A percentile compares a stretch with the other conserved stretches of the same genome.
Conservation (phyloP, 2,888 invertebrate genomes). For the Cantharis nigra region DNA sequence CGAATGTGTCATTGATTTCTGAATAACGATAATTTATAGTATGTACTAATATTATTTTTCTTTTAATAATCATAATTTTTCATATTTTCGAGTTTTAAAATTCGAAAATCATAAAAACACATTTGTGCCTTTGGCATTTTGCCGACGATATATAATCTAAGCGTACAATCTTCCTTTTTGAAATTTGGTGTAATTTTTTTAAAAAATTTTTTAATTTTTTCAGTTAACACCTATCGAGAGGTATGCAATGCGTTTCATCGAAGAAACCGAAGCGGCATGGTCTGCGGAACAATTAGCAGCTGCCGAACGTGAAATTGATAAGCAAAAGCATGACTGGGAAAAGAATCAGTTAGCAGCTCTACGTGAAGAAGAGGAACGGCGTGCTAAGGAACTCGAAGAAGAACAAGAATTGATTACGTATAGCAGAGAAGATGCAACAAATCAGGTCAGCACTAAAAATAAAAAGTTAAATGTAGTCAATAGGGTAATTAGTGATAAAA, state of each 20-base stretch:
- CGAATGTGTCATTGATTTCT: no score
- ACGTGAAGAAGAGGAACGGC: slow-evolving; percentile 68
- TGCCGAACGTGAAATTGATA: slow-evolving; percentile 86
- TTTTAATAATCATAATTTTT: no score
- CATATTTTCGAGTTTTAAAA: no score
- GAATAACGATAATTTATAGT: no score
- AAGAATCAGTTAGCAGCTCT: slow-evolving; percentile 76
- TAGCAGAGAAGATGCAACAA: slow-evolving; percentile 75
- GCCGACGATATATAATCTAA: no score
- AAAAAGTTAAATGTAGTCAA: slow-evolving; percentile 8
- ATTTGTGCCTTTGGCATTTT: no score
- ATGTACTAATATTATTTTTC: no score
- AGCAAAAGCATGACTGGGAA: slow-evolving; percentile 87
- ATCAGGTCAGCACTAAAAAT: slow-evolving; percentile 76
- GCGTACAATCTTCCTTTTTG: no score
- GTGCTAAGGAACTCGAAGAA: slow-evolving; percentile 63
- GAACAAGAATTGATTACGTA: slow-evolving; percentile 73
- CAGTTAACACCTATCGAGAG: slow-evolving; percentile 93
- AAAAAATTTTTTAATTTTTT: slow-evolving; percentile 34
- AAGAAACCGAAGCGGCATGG: slow-evolving; percentile 79
- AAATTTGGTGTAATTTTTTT: background rate
- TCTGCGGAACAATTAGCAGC: slow-evolving; percentile 85
- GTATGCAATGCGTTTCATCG: slow-evolving; percentile 93
- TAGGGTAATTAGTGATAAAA: slow-evolving; percentile 2
- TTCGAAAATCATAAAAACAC: no score